Conservation (phyloP, 2,797 vertebrate species). For the Alexandromys oeconomus region DNA sequence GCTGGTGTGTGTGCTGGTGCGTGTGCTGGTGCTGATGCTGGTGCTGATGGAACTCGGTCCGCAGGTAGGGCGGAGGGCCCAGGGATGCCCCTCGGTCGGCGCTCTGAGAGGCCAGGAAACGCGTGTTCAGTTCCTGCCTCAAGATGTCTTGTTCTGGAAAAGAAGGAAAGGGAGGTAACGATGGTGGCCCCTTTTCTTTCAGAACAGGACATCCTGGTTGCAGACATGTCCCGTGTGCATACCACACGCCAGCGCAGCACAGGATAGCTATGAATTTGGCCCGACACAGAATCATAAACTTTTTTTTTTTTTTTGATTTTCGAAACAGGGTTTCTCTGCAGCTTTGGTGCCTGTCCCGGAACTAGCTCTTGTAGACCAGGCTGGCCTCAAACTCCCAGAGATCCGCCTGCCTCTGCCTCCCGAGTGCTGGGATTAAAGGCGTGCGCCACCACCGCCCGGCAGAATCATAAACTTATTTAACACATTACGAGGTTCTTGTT, state of each 20-base stretch:
- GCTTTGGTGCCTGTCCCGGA: no score
- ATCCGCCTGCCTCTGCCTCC: no score
- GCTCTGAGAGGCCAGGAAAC: constrained; percentile 98
- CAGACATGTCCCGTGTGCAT: background rate
- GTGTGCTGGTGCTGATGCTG: constrained; percentile 99
- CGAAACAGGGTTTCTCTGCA: no score
- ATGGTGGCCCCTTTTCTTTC: background rate
- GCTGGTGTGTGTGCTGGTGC: constrained; percentile 99
- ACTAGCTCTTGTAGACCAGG: no score
- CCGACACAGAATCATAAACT: background rate
- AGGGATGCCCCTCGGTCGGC: constrained; percentile 96
- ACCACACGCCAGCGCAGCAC: background rate
- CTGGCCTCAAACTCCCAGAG: no score
- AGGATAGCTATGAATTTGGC: background rate
- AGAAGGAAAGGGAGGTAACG: constrained; percentile 48
- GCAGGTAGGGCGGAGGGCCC: constrained; percentile 96
- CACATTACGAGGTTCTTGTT: background rate
- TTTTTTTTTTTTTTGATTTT: no score
- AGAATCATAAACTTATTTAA: background rate
- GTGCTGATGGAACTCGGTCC: constrained; percentile 99
- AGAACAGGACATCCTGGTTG: background rate
- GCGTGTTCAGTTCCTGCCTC: constrained; percentile 98
- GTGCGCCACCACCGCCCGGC: no score
- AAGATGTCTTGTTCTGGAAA: constrained; percentile 97
- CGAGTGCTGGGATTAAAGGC: no score